Evolutionary conservation across 2,888 invertebrate genomes (phyloP), one percentile per base, ranked within the genome.

Genomic region (Sepioteuthis lessoniana): DNA sequence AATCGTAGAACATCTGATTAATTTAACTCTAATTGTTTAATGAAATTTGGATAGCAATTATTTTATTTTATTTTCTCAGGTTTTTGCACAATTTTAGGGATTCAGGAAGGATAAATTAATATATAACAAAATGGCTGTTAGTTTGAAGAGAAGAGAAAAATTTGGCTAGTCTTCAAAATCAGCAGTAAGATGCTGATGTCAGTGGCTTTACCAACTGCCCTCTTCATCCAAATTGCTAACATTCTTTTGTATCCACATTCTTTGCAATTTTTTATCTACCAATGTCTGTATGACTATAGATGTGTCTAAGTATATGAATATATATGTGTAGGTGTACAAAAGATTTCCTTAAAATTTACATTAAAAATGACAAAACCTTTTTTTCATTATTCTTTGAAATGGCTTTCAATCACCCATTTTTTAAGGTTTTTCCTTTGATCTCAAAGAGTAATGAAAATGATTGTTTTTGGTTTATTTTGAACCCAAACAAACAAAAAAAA

Each of bases 181-280:
- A n/a, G n/a, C 10, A n/a, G n/a, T n/a, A n/a, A 76, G 76, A 76
- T 35, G 76, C 76, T 76, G 76, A 76, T 76, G 76, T 76, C 76
- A 76, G 76, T 76, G 76, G 76, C 35, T 76, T 76, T 76, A 76
- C 35, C n/a, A 35, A 35, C 76, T 76, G 76, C n/a, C 76, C 76
- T 76, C 35, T 76, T 76, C 35, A 76, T n/a, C 76, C 76, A 35
- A 76, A 76, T 76, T 76, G 76, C 76, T 16, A 4, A 76, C 76
- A 76, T 76, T 76, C 76, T 76, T 76, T 76, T n/a, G n/a, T n/a
- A 35, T 76, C 76, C n/a, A 76, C 76, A 76, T 76, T 76, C 76
- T 76, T 76, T 76, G 76, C 76, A 76, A 60, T 76, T 31, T 50
- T 76, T 76, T 35, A n/a, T 76, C n/a, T 25, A 31, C 25, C 76